A percentile compares a stretch with the other conserved stretches of the same genome.
Evolutionary conservation across 2,797 vertebrate species (phyloP).

Genomic region (Petrocephalus schoutedeni): DNA sequence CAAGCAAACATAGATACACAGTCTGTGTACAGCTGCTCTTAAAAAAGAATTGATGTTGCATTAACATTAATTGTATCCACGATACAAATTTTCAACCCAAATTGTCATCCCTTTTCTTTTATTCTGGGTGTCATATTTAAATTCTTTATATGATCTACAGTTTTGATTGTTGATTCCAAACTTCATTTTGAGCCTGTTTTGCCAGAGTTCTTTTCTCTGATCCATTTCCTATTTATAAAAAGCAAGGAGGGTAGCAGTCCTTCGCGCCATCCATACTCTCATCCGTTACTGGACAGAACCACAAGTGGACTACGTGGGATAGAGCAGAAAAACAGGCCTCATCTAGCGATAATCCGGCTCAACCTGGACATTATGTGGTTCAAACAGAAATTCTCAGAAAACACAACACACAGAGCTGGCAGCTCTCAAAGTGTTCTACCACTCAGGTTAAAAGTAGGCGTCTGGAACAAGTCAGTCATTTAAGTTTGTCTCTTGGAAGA

Average conservation of each 20-base stretch:
- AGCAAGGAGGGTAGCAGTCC: background rate
- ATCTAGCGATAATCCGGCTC: background rate
- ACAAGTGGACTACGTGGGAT: background rate
- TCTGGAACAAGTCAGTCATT: constrained; percentile 19
- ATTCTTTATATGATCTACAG: background rate
- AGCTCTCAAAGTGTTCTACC: background rate
- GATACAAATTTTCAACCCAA: background rate
- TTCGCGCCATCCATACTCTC: background rate
- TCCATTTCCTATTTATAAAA: background rate
- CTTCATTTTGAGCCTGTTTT: background rate
- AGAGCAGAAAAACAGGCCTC: too few relatives aligned
- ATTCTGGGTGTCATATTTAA: background rate
- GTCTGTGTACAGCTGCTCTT: background rate
- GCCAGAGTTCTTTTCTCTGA: background rate
- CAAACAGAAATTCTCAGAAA: background rate
- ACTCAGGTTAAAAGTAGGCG: constrained; percentile 20
- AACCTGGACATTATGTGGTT: background rate
- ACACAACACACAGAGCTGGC: background rate
- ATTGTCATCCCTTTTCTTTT: background rate
- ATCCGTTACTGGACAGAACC: background rate
- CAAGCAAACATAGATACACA: background rate
- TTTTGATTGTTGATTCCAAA: background rate
- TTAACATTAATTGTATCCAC: too few relatives aligned
- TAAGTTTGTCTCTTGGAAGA: constrained; percentile 6
- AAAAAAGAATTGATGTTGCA: background rate